Percentiles rank a stretch among this genome's conserved stretches.
Conservation (phyloP, 2,797 vertebrate genomes). For the Pseudomugil gertrudae region DNA sequence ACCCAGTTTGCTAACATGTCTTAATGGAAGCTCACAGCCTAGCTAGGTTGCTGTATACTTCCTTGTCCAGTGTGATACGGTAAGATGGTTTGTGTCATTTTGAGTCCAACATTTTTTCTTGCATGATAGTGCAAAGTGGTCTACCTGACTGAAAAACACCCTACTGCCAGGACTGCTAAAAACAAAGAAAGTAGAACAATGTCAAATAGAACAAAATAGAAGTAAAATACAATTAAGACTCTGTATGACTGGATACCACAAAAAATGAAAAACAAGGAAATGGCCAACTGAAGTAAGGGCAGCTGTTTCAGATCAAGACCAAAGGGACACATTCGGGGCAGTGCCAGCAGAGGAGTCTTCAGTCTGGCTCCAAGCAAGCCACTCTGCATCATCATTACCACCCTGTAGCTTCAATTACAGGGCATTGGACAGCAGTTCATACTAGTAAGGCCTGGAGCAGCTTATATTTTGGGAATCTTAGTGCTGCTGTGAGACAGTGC, state of each 20-base stretch:
- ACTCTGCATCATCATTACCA: constrained; percentile 75
- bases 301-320: constrained; percentile 71
- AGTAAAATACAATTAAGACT: constrained; percentile 28
- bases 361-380: constrained; percentile 71
- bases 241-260: not conserved
- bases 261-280: constrained; percentile 64
- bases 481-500: constrained; percentile 59
- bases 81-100: not conserved
- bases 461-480: constrained; percentile 69
- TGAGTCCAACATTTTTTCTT: not conserved
- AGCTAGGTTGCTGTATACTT: not conserved
- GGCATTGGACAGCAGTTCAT: constrained; percentile 57
- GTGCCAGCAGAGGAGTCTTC: constrained; percentile 63
- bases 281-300: constrained; percentile 42
- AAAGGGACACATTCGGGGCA: constrained; percentile 50
- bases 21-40: not conserved
- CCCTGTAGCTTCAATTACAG: constrained; percentile 79
- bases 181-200: not conserved
- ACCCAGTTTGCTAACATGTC: not conserved
- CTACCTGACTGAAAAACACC: not conserved
- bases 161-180: not conserved
- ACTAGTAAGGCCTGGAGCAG: constrained; percentile 48
- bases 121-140: not conserved
- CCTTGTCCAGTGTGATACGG: not conserved
- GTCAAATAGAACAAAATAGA: not conserved